phyloP scores from a whole-genome alignment of 1,140 invertebrate species.

The Sweltsa coloradensis region DNA sequence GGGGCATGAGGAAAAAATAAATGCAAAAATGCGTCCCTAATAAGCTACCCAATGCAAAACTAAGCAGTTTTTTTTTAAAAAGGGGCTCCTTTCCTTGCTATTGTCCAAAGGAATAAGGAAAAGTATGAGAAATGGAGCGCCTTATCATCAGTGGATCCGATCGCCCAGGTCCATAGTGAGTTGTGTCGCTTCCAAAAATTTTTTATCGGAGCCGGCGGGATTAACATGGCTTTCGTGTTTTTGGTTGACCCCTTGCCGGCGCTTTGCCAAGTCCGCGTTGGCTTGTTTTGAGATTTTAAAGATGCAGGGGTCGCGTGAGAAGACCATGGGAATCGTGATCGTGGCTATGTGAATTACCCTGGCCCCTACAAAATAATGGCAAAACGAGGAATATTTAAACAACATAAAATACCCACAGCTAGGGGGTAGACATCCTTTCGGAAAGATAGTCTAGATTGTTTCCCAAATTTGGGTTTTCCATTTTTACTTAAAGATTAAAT shows the following conservation, averaged over 20 bases:
- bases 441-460: too few relatives aligned
- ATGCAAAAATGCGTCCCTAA: slow-evolving; percentile 92
- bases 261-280: too few relatives aligned
- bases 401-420: slow-evolving; percentile 23
- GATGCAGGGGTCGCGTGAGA: slow-evolving; percentile 42
- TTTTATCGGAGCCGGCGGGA: slow-evolving; percentile 8
- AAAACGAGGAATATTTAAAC: slow-evolving; percentile 31
- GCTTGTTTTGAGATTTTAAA: slow-evolving; percentile 60
- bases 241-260: too few relatives aligned
- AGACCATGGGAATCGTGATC: slow-evolving; percentile 28
- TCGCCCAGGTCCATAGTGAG: slow-evolving; percentile 63
- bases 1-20: slow-evolving; percentile 93
- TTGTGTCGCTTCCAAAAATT: slow-evolving; percentile 6
- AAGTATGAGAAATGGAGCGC: slow-evolving; percentile 86
- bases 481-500: too few relatives aligned
- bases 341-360: slow-evolving; percentile 24
- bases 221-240: slow-evolving; percentile 17
- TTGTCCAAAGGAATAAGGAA: slow-evolving; percentile 90
- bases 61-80: slow-evolving; percentile 81
- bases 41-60: slow-evolving; percentile 89
- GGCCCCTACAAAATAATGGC: slow-evolving; percentile 29
- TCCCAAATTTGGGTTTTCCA: too few relatives aligned
- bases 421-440: too few relatives aligned
- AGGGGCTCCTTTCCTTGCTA: slow-evolving; percentile 63
- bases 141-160: slow-evolving; percentile 91